These are phyloP conservation scores for Cataglyphis rosenhaueri DNA, from an alignment of 2,888 invertebrate species.

Conservation along the genomic window DNA sequence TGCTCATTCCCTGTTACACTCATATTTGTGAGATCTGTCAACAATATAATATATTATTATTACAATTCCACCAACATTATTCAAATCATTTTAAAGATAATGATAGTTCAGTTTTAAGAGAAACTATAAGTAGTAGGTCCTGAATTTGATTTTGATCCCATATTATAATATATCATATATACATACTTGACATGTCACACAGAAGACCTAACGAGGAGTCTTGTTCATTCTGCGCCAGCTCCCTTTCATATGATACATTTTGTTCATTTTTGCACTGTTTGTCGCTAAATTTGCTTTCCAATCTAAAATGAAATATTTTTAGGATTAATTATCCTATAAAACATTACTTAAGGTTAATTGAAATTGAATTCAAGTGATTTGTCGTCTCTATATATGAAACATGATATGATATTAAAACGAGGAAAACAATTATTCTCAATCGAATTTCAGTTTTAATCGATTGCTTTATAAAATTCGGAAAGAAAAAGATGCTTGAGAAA, in stretches of 20 bases:
- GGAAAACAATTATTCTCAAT: background rate
- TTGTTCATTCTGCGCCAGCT: slow-evolving; percentile 48
- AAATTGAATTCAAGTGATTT: background rate
- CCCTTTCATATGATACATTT: slow-evolving; percentile 36
- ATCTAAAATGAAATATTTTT: slow-evolving; percentile 35
- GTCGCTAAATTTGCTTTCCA: slow-evolving; percentile 34
- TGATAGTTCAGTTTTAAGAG: background rate
- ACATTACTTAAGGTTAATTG: background rate
- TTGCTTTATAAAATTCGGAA: background rate
- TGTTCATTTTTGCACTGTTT: slow-evolving; percentile 12
- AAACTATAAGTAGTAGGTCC: background rate
- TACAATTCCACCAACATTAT: background rate
- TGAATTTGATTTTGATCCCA: background rate
- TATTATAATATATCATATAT: background rate
- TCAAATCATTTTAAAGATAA: background rate
- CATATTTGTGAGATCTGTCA: background rate
- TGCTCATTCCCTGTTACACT: slow-evolving; percentile 35
- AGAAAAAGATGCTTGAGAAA: background rate
- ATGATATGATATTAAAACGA: background rate
- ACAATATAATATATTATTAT: background rate
- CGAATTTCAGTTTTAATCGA: background rate
- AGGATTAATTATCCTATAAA: background rate
- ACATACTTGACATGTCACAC: slow-evolving; percentile 74
- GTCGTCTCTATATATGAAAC: background rate
- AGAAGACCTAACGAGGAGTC: slow-evolving; percentile 80